Percentiles rank a stretch among this genome's conserved stretches.
phyloP scores from a whole-genome alignment of 2,888 invertebrate species.

The Scaptomyza flava region DNA sequence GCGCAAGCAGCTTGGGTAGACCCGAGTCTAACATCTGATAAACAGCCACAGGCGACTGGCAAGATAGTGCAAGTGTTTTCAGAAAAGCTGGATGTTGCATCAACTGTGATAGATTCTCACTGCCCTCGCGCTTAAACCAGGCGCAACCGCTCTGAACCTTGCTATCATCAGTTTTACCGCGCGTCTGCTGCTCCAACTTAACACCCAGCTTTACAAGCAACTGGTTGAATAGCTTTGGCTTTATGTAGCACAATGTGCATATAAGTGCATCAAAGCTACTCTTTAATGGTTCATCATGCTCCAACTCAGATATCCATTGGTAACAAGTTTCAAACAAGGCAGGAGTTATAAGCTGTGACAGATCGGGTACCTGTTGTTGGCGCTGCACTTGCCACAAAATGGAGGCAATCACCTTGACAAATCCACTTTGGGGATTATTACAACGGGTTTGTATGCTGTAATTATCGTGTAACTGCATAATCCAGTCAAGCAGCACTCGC shows the following conservation, averaged over 20 bases:
- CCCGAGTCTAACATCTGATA: conserved; percentile 91
- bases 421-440: conserved; percentile 84
- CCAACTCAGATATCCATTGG: conserved; percentile 90
- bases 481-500: conserved; percentile 90
- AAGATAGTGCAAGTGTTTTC: conserved; percentile 91
- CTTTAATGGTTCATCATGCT: conserved; percentile 90
- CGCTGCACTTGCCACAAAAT: conserved; percentile 91
- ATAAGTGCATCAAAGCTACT: conserved; percentile 93
- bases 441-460: conserved; percentile 81
- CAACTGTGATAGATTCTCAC: conserved; percentile 86
- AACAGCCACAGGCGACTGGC: conserved; percentile 92
- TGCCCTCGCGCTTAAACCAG: conserved; percentile 87
- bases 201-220: conserved; percentile 91
- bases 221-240: conserved; percentile 90
- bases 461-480: conserved; percentile 84
- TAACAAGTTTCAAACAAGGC: conserved; percentile 91
- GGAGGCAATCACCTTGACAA: conserved; percentile 91
- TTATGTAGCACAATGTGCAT: conserved; percentile 94
- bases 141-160: conserved; percentile 86
- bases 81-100: conserved; percentile 88
- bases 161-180: conserved; percentile 89
- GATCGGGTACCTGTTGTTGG: conserved; percentile 87
- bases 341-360: conserved; percentile 89
- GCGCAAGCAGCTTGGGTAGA: conserved; percentile 88
- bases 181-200: conserved; percentile 74